These are phyloP conservation scores for Corvus moneduloides DNA, from an alignment of 2,113 vertebrate species.

Conservation along the genomic window DNA sequence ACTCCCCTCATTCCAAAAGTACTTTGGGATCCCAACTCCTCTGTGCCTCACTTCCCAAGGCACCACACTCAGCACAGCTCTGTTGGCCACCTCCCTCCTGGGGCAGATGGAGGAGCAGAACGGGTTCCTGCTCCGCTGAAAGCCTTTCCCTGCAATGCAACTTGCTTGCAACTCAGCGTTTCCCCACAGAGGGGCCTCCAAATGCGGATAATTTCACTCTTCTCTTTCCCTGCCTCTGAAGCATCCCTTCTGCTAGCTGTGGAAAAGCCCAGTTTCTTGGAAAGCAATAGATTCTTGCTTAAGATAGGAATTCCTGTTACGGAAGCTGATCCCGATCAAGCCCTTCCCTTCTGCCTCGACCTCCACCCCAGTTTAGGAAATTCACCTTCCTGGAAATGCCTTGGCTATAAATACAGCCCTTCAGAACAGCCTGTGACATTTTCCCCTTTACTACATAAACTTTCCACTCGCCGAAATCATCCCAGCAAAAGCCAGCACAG, in stretches of 20 bases:
- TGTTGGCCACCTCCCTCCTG: neutral
- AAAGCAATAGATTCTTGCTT: conserved; percentile 36
- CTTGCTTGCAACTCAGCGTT: conserved; percentile 21
- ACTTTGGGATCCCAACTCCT: neutral
- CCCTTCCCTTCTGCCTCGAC: conserved; percentile 16
- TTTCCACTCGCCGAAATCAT: neutral
- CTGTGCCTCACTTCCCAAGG: neutral
- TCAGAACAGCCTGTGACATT: neutral
- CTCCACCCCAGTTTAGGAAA: conserved; percentile 48
- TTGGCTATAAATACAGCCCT: neutral
- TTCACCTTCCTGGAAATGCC: conserved; percentile 44
- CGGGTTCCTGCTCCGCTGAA: neutral
- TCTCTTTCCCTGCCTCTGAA: neutral
- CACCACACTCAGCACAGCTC: neutral
- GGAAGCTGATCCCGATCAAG: conserved; percentile 11
- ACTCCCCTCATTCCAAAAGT: neutral
- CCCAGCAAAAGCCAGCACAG: rapidly evolving
- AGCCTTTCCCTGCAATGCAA: neutral
- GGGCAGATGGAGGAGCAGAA: neutral
- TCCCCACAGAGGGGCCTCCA: conserved; percentile 56
- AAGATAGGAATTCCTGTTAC: conserved; percentile 30
- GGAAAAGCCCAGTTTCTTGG: conserved; percentile 57
- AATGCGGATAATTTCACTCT: neutral
- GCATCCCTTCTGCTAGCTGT: conserved; percentile 5
- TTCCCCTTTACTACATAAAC: neutral